These are phyloP conservation scores for Aplysia californica DNA, from an alignment of 1,140 invertebrate genomes.

Conservation along the genomic window DNA sequence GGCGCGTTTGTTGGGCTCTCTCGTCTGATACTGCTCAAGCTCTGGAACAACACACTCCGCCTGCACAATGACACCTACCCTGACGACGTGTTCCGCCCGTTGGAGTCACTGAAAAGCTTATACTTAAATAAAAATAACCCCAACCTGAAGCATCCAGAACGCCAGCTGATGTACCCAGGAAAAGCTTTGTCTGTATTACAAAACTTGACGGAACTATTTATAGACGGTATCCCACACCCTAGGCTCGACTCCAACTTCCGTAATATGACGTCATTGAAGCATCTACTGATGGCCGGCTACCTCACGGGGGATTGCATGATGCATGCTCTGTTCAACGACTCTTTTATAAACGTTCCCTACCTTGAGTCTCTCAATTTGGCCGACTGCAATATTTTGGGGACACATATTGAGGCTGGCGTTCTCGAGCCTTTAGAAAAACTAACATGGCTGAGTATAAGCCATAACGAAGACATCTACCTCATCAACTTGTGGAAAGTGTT, in stretches of 20 bases:
- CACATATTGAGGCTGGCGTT: background rate
- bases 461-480: background rate
- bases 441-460: background rate
- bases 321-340: background rate
- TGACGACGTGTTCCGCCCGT: background rate
- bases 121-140: background rate
- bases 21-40: background rate
- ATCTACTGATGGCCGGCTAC: background rate
- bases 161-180: background rate
- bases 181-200: background rate
- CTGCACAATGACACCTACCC: background rate
- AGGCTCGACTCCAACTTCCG: background rate
- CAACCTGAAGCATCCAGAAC: background rate
- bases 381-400: background rate
- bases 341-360: background rate
- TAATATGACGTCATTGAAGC: background rate
- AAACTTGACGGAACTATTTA: background rate
- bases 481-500: background rate
- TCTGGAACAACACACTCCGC: background rate
- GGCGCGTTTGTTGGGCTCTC: background rate
- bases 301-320: background rate
- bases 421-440: background rate
- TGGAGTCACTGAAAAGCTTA: background rate
- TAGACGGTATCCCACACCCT: background rate
- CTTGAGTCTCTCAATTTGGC: background rate